A percentile compares a stretch with the other conserved stretches of the same genome.
These are phyloP conservation scores for Prosapia bicincta DNA, from an alignment of 2,888 invertebrate genomes.

Conservation along the genomic window DNA sequence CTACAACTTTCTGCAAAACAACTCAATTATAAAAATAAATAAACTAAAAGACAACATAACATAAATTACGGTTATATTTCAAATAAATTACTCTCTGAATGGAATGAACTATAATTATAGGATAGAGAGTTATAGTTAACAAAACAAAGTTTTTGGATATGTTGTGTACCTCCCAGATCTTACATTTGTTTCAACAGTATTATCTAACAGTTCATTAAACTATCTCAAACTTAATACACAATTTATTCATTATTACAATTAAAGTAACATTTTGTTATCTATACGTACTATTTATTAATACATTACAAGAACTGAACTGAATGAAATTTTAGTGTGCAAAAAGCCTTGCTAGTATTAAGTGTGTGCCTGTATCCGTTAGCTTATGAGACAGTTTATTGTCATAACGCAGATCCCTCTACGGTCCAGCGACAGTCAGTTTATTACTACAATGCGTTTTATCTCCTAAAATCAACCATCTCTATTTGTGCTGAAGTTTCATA, in stretches of 20 bases:
- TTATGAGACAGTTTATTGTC: background rate
- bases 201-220: background rate
- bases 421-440: background rate
- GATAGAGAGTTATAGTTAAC: too few species aligned
- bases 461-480: conserved; percentile 70
- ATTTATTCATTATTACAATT: background rate
- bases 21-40: too few species aligned
- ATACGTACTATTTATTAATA: background rate
- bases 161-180: too few species aligned
- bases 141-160: too few species aligned
- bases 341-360: background rate
- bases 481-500: conserved; percentile 60
- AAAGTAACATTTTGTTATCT: background rate
- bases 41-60: too few species aligned
- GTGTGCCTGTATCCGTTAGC: background rate
- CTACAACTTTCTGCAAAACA: too few species aligned
- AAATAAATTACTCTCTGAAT: too few species aligned
- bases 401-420: background rate
- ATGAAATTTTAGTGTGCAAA: background rate
- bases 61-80: too few species aligned
- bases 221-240: background rate
- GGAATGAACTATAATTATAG: too few species aligned
- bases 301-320: background rate
- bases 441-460: conserved; percentile 35
- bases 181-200: too few species aligned